Conservation (phyloP, 2,888 invertebrate genomes). For the Erebia ligea region DNA sequence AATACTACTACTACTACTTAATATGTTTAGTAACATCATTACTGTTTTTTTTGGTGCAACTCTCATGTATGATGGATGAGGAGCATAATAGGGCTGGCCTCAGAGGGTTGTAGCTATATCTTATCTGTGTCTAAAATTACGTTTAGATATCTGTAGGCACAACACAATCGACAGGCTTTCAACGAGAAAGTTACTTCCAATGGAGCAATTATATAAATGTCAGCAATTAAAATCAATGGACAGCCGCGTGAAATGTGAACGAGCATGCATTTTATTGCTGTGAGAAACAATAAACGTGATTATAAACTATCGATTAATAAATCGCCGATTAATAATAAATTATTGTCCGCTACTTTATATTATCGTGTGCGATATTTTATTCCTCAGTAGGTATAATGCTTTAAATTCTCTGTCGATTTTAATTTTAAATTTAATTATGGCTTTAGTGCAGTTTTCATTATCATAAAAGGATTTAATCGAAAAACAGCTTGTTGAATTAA, state of each 20-base stretch:
- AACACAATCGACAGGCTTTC: slow-evolving; percentile 71
- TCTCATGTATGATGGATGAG: too few relatives aligned
- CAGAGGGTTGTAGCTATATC: not conserved
- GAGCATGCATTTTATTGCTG: slow-evolving; percentile 70
- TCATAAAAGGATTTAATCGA: too few relatives aligned
- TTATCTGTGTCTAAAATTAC: not conserved
- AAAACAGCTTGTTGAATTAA: too few relatives aligned
- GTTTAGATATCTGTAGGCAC: slow-evolving; percentile 47
- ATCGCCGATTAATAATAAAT: slow-evolving; percentile 30
- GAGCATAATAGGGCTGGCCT: too few relatives aligned
- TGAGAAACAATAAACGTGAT: slow-evolving; percentile 77
- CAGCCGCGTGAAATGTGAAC: slow-evolving; percentile 69
- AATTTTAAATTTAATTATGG: too few relatives aligned
- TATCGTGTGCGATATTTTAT: not conserved
- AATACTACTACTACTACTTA: too few relatives aligned
- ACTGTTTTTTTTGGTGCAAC: too few relatives aligned
- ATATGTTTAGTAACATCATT: too few relatives aligned
- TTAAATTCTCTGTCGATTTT: too few relatives aligned
- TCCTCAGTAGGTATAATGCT: too few relatives aligned
- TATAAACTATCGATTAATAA: slow-evolving; percentile 68
- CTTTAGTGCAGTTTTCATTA: too few relatives aligned
- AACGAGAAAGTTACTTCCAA: slow-evolving; percentile 69
- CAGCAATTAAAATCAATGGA: slow-evolving; percentile 76
- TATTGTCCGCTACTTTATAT: slow-evolving; percentile 9
- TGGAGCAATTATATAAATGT: slow-evolving; percentile 77